phyloP scores from a whole-genome alignment of 2,888 invertebrate genomes.

The Pecten maximus region DNA sequence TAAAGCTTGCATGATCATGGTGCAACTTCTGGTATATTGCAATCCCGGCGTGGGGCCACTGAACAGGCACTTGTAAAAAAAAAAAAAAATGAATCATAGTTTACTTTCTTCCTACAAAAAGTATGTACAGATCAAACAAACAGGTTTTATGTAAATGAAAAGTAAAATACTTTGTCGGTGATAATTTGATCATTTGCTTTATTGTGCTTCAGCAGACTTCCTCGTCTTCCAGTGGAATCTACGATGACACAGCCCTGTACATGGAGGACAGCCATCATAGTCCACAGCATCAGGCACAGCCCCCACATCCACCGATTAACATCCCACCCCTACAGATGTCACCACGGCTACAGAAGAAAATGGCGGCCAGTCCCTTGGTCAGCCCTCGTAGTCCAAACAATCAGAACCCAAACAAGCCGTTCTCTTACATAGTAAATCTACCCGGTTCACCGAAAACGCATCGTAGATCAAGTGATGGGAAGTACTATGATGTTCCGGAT shows the following conservation, averaged over 20 bases:
- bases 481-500: neutral
- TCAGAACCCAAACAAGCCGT: conserved; percentile 59
- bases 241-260: conserved; percentile 47
- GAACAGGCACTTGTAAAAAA: no score
- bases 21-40: no score
- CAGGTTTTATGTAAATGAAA: no score
- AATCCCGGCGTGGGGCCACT: no score
- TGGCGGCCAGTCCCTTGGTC: conserved; percentile 49
- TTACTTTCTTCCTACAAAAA: no score
- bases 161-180: neutral
- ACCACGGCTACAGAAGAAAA: conserved; percentile 39
- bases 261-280: neutral
- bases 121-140: no score
- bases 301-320: conserved; percentile 41
- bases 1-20: no score
- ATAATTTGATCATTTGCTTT: neutral
- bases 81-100: no score
- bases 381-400: conserved; percentile 60
- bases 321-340: conserved; percentile 41
- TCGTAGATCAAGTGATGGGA: conserved; percentile 39
- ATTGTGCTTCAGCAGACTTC: neutral
- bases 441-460: conserved; percentile 27
- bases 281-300: conserved; percentile 37
- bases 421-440: conserved; percentile 64
- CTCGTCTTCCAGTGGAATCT: conserved; percentile 50